Evolutionary conservation across 2,888 invertebrate species (phyloP).

Genomic region (Altica lythri): DNA sequence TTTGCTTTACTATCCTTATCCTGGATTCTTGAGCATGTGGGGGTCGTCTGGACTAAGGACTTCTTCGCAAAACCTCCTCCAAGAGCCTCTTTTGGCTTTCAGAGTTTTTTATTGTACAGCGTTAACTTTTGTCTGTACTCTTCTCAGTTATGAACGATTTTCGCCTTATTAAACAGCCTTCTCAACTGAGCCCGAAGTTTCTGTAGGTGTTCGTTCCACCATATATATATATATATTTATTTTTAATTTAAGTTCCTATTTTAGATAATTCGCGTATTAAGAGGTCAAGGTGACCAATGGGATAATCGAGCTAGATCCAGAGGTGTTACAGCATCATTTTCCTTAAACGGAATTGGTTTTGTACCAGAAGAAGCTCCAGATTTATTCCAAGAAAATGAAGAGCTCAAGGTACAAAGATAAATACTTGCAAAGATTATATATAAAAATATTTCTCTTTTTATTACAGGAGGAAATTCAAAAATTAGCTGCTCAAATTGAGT

Average conservation of each 20-base stretch:
- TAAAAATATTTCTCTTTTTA: background rate
- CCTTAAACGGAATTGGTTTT: slow-evolving; percentile 82
- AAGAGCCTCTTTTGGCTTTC: no score
- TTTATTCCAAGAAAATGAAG: slow-evolving; percentile 88
- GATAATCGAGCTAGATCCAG: slow-evolving; percentile 82
- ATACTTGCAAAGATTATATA: background rate
- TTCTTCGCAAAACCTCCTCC: no score
- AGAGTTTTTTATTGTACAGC: no score
- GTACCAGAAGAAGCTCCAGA: slow-evolving; percentile 85
- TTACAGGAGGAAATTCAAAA: slow-evolving; percentile 87
- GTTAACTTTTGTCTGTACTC: no score
- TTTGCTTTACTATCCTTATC: no score
- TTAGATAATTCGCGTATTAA: slow-evolving; percentile 77
- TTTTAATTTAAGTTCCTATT: slow-evolving; percentile 12
- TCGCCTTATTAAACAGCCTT: no score
- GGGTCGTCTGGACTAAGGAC: no score
- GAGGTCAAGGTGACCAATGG: slow-evolving; percentile 89
- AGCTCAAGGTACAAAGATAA: slow-evolving; percentile 70
- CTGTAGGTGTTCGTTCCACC: no score
- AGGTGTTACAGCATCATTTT: slow-evolving; percentile 84
- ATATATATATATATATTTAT: background rate
- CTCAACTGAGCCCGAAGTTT: no score
- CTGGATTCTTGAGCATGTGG: no score
- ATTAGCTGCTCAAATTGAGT: slow-evolving; percentile 88
- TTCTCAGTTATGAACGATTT: no score